Base-by-base conservation (phyloP, 2,888 invertebrate genomes). In the Stenotaenia linearis region DNA sequence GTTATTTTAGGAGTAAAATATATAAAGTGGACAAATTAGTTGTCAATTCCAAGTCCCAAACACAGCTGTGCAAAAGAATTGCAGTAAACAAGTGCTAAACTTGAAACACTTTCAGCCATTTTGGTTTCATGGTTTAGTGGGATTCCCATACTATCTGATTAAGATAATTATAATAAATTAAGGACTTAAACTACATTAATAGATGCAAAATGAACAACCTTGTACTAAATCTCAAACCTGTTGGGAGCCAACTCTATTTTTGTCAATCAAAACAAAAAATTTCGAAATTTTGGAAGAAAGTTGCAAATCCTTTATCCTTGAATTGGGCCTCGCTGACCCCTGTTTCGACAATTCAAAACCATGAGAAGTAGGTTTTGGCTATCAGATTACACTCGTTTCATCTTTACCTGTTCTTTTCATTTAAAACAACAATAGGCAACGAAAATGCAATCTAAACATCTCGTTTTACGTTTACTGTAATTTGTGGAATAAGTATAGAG, bases 321-420 rank as follows among this genome's bases (percentile, higher is more conserved):
- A 1, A 25, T 25, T 28, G 69, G 10, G 69, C 0, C 28, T 69
- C 5, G 12, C n/a, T 69, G 23, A 28, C 23, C 69, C 69, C 23
- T 69, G 1, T 61, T 21, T 61, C 10, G 3, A 1, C 61, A 28
- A 69, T 69, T 69, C 69, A 69, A 69, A 28, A 25, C 69, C 69
- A 69, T 69, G 69, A 69, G 69, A 69, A 69, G 69, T 69, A 69
- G 69, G 69, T 69, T 69, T 69, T 69, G 69, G 25, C 28, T 25
- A 69, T 69, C 69, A 28, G 69, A 69, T 69, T 69, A 12, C 28
- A 28, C 15, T 10, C 3, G 69, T 69, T 69, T 69, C 69, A 69
- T 25, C 69, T 69, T 69, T 69, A 69, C 69, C 69, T 69, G 69
- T 9, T 12, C 69, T 28, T 28, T 69, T 28, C 69, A 69, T 69